Conservation (phyloP, 2,797 vertebrate species). For the Sus cebifrons region DNA sequence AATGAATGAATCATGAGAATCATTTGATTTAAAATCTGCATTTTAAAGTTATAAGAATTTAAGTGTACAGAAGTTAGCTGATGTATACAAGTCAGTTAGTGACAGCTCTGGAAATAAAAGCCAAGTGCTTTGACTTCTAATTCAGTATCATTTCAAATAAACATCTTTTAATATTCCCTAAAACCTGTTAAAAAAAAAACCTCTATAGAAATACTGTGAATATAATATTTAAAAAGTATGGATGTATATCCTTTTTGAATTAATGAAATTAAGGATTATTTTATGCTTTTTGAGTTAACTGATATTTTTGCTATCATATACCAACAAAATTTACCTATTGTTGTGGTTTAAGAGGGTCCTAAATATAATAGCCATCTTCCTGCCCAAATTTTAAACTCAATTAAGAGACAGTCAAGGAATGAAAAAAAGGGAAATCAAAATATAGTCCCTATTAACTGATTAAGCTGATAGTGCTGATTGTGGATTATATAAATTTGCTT, state of each 20-base stretch:
- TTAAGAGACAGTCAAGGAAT: not conserved
- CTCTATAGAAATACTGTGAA: conserved; percentile 83
- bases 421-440: not conserved
- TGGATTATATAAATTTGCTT: not conserved
- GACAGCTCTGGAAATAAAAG: conserved; percentile 11
- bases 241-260: conserved; percentile 80
- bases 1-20: not conserved
- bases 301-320: conserved; percentile 76
- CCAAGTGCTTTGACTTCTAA: not conserved
- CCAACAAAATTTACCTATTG: conserved; percentile 28
- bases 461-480: not conserved
- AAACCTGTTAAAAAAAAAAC: not conserved
- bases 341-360: not conserved
- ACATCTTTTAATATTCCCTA: not conserved
- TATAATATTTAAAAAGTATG: conserved; percentile 78
- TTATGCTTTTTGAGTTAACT: conserved; percentile 83
- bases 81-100: not conserved
- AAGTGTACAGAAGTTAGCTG: fast-evolving
- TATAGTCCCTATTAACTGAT: not conserved
- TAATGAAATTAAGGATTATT: conserved; percentile 85
- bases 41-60: not conserved
- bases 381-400: not conserved
- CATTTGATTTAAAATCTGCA: not conserved
- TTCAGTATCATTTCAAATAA: not conserved
- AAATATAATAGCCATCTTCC: not conserved